Conservation (phyloP, 2,797 vertebrate species). For the Phoeniculus purpureus region DNA sequence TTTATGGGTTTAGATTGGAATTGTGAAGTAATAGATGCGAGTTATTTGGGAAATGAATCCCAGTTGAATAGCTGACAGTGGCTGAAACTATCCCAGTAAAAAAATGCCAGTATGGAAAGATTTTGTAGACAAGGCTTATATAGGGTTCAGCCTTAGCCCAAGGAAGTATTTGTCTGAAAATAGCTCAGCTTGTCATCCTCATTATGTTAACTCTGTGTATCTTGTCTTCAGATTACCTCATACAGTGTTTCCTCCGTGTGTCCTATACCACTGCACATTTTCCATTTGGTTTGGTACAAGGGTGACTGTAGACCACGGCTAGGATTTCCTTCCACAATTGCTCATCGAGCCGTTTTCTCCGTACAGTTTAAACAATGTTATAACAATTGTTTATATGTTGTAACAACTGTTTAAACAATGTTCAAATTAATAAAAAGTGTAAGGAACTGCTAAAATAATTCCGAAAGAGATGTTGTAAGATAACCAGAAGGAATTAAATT, state of each 20-base stretch:
- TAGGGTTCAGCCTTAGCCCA: not conserved
- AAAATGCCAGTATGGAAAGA: not conserved
- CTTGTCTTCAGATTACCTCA: not conserved
- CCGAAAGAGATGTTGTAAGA: not conserved
- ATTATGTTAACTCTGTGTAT: not conserved
- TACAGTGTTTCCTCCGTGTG: not conserved
- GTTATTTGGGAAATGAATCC: not conserved
- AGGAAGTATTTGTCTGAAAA: not conserved
- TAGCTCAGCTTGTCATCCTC: not conserved
- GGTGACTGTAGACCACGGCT: not conserved
- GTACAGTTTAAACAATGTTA: not conserved
- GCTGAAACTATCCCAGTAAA: not conserved
- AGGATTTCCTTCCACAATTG: not conserved
- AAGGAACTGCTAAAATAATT: not conserved
- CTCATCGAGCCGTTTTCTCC: not conserved
- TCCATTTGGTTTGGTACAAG: not conserved
- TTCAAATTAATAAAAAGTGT: not conserved
- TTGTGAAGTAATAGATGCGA: not conserved
- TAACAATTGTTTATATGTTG: too few species aligned
- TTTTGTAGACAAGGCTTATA: not conserved
- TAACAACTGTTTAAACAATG: too few species aligned
- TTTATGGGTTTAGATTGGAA: not conserved
- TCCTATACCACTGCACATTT: not conserved
- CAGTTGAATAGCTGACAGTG: not conserved
- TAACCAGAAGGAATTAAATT: not conserved